Percentiles rank a stretch among this genome's conserved stretches.
Conservation (phyloP, 2,888 invertebrate genomes). For the Sepioteuthis lessoniana region DNA sequence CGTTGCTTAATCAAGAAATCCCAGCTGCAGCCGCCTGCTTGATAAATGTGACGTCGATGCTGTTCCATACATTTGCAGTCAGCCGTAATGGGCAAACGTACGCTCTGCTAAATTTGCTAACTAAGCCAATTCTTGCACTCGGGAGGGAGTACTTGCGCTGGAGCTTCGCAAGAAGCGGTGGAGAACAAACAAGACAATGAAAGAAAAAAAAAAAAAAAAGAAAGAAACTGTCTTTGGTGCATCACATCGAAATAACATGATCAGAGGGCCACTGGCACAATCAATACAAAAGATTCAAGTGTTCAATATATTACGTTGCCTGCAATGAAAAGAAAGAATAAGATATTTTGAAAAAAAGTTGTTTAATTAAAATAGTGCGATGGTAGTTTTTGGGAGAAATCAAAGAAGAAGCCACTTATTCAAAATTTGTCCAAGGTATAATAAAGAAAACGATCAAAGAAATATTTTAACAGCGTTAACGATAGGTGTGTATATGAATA, state of each 20-base stretch:
- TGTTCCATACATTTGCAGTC: not conserved
- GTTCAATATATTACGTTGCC: not conserved
- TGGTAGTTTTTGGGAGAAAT: not conserved
- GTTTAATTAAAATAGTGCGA: not conserved
- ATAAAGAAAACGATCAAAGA: not conserved
- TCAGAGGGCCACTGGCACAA: not conserved
- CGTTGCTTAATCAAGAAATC: not conserved
- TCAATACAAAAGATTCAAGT: not conserved
- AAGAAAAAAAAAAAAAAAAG: not conserved
- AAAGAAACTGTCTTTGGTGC: not conserved
- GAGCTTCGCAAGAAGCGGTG: not conserved
- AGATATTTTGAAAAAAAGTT: not conserved
- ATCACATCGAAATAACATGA: not conserved
- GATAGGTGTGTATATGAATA: too few species aligned
- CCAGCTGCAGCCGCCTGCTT: not conserved
- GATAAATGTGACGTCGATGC: not conserved
- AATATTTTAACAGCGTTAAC: not conserved
- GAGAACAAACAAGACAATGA: not conserved
- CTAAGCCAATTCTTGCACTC: not conserved
- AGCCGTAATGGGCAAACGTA: slow-evolving; percentile 4
- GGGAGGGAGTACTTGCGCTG: not conserved
- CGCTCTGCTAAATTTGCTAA: not conserved
- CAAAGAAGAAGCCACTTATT: not conserved
- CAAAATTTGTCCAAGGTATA: not conserved
- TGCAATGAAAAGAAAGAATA: not conserved